These are phyloP conservation scores for Campoletis raptor DNA, from an alignment of 2,888 invertebrate species.

Conservation along the genomic window DNA sequence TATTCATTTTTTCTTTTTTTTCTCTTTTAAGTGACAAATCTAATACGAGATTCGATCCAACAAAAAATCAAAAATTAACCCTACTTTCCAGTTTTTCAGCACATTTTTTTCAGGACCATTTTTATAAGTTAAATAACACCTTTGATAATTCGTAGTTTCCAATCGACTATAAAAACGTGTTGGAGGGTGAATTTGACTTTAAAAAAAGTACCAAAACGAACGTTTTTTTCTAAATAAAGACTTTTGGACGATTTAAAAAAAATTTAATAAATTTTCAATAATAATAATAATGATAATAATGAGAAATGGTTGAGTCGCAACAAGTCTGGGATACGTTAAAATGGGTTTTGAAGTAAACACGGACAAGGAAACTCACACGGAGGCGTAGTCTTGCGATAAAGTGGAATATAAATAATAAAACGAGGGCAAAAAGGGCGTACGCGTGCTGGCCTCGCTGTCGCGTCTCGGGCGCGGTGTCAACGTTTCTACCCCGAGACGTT, in stretches of 20 bases:
- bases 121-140: too few relatives aligned
- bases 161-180: background rate
- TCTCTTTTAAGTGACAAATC: background rate
- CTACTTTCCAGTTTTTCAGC: too few relatives aligned
- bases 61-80: too few relatives aligned
- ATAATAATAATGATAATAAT: too few relatives aligned
- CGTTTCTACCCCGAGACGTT: slow-evolving; percentile 19
- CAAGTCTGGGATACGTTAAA: background rate
- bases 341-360: background rate
- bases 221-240: background rate
- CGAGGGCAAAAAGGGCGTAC: slow-evolving; percentile 31
- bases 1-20: background rate
- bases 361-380: background rate
- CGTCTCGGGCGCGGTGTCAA: slow-evolving; percentile 27
- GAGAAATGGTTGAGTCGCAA: too few relatives aligned
- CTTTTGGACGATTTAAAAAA: background rate
- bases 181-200: too few relatives aligned
- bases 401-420: slow-evolving; percentile 18
- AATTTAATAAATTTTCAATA: too few relatives aligned
- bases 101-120: too few relatives aligned
- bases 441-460: slow-evolving; percentile 49
- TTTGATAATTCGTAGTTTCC: background rate
- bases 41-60: too few relatives aligned
- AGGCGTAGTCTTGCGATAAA: background rate
- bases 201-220: too few relatives aligned